phyloP scores from a whole-genome alignment of 2,797 vertebrate genomes.

The Hippocampus kuda region DNA sequence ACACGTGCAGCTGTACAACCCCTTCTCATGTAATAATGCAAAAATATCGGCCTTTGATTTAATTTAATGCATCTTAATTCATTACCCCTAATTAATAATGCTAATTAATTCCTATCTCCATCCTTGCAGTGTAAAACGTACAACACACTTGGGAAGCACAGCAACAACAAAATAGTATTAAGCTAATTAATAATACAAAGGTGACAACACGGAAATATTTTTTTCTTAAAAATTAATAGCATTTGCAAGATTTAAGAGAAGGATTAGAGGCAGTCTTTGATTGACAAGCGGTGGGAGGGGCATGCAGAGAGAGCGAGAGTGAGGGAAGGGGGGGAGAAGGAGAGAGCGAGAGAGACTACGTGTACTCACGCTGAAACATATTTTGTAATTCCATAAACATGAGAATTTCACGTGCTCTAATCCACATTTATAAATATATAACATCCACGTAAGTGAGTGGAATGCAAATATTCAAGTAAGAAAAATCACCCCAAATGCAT shows the following conservation, averaged over 20 bases:
- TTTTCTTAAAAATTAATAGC: constrained; percentile 38
- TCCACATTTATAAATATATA: not conserved
- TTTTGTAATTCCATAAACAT: not conserved
- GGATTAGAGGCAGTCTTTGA: not conserved
- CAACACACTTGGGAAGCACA: not conserved
- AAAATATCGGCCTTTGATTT: not conserved
- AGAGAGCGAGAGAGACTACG: not conserved
- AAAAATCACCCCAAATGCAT: no score
- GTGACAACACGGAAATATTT: constrained; percentile 4
- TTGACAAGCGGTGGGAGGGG: not conserved
- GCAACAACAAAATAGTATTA: not conserved
- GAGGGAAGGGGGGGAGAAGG: no score
- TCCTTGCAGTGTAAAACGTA: not conserved
- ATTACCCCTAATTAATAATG: constrained; percentile 5
- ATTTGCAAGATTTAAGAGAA: constrained; percentile 26
- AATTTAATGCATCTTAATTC: constrained; percentile 5
- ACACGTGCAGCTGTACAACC: not conserved
- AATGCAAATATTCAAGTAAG: not conserved
- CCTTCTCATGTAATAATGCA: not conserved
- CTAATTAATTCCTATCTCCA: not conserved
- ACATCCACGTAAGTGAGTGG: not conserved
- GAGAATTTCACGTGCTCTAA: not conserved
- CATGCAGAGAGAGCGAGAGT: no score
- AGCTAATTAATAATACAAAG: not conserved
- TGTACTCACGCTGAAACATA: not conserved